A percentile compares a stretch with the other conserved stretches of the same genome.
These are phyloP conservation scores for Myiagra hebetior DNA, from an alignment of 2,113 vertebrate species.

Conservation along the genomic window DNA sequence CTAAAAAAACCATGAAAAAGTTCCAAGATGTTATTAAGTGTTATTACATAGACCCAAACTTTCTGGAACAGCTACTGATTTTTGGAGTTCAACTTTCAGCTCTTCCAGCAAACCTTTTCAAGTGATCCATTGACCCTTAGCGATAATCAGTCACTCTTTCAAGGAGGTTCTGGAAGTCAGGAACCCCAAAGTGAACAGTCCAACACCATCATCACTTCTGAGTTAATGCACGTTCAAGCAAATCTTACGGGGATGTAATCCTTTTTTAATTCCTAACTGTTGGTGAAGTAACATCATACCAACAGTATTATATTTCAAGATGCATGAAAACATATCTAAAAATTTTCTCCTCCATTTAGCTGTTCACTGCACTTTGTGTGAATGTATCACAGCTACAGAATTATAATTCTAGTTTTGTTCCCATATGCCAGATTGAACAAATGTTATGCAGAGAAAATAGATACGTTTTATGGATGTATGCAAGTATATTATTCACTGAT, in stretches of 20 bases:
- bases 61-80: neutral
- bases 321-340: neutral
- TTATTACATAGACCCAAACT: neutral
- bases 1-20: accelerated
- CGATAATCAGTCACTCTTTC: neutral
- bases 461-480: neutral
- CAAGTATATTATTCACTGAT: neutral
- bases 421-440: neutral
- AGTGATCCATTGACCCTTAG: neutral
- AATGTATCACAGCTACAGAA: neutral
- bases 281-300: neutral
- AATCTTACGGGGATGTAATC: neutral
- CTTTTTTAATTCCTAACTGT: neutral
- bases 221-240: neutral
- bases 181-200: neutral
- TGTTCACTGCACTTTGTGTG: neutral
- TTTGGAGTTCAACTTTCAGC: neutral
- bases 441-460: neutral
- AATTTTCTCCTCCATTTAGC: neutral
- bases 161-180: neutral
- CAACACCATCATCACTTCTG: neutral
- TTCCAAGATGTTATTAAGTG: neutral
- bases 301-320: neutral
- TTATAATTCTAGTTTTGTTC: neutral
- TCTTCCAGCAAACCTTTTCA: neutral